phyloP scores from a whole-genome alignment of 2,797 vertebrate genomes.

The Podarcis lilfordi region DNA sequence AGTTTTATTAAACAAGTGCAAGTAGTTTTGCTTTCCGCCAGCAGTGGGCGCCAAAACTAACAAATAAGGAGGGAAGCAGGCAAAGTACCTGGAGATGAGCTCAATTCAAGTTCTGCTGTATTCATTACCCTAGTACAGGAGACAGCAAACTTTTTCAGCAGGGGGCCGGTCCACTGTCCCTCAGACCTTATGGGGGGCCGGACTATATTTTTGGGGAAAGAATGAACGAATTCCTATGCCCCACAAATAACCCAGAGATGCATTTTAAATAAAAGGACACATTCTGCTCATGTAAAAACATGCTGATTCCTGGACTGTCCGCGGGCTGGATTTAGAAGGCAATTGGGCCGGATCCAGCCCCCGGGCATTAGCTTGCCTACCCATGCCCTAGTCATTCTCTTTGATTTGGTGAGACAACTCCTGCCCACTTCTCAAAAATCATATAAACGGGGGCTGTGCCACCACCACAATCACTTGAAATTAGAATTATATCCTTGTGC shows the following conservation, averaged over 20 bases:
- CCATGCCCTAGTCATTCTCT: not conserved
- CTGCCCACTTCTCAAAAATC: not conserved
- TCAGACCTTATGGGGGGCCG: too few relatives aligned
- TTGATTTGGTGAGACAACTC: not conserved
- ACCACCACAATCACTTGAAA: not conserved
- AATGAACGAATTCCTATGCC: too few relatives aligned
- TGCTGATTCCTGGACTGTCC: too few relatives aligned
- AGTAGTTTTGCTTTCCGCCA: not conserved
- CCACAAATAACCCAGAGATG: too few relatives aligned
- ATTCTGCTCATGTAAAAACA: too few relatives aligned
- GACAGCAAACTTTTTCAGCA: too few relatives aligned
- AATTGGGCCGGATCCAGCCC: too few relatives aligned
- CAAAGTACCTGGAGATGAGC: not conserved
- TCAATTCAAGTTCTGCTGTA: not conserved
- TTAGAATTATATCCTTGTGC: not conserved
- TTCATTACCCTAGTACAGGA: not conserved
- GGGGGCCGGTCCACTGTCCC: too few relatives aligned
- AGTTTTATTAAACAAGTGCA: not conserved
- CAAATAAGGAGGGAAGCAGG: not conserved
- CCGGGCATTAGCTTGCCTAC: too few relatives aligned
- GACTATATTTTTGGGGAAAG: too few relatives aligned
- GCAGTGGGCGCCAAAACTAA: slow-evolving; percentile 3
- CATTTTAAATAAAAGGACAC: too few relatives aligned
- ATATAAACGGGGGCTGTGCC: not conserved
- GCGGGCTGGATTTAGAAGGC: too few relatives aligned